Base-by-base conservation (phyloP, 2,888 invertebrate species). In the Crematogaster levior region DNA sequence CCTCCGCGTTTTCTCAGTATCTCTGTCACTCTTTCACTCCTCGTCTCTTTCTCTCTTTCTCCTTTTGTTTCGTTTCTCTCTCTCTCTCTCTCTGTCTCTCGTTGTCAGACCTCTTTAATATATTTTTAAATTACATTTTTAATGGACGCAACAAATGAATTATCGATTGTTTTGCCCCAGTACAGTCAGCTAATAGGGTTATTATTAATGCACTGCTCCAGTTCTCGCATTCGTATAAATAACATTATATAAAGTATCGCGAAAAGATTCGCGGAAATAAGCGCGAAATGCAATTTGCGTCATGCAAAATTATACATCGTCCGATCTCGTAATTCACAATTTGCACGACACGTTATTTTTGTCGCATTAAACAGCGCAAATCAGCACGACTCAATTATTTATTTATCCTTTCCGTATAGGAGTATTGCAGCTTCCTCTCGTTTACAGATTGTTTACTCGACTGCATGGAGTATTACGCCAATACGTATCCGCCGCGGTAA, bases 71-170 rank as follows among this genome's bases (percentile, higher is more conserved):
- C 53, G 66, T 72, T 81, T 72, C 30, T 30, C 43, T 51, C 60
- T 51, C 9, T 40, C 43, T 27, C 30, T 68, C 34, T 51, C 66
- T 43, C 82, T 70, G 72, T 87, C 27, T 18, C 15, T n/a, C 65
- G 4, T 34, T 6, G 4, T 34, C 34, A 34, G 89, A 90, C 91
- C 91, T 89, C 88, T 91, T 92, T 91, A 93, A 93, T 93, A 93
- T 92, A 93, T 92, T 93, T 93, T 93, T 91, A 93, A 94, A 94
- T 93, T 93, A 93, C 92, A 93, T 92, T 93, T 93, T 93, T 92
- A 93, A 93, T 93, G 92, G 92, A 92, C 92, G 90, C 92, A 92
- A 93, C 92, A 92, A 92, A 91, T 93, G 92, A 93, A 93, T 93
- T 93, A 93, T 93, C 92, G 92, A 93, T 93, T 93, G 85, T 87